Evolutionary conservation across 1,140 invertebrate genomes (phyloP).

Genomic region (Musca vetustissima): DNA sequence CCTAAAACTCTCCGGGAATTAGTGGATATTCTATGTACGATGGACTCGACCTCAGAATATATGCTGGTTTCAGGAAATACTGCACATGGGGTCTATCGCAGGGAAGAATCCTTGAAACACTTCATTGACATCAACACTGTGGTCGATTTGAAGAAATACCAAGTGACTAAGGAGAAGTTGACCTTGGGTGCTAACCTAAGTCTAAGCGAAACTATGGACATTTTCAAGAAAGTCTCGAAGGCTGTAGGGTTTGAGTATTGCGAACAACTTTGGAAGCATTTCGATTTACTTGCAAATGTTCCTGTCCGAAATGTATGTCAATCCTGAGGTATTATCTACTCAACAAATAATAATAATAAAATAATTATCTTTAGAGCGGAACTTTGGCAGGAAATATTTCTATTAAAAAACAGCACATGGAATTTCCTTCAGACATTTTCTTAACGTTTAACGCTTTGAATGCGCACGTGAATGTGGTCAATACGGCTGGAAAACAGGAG

Average conservation of each 20-base stretch:
- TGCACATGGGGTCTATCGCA: conserved; percentile 63
- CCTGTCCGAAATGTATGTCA: conserved; percentile 73
- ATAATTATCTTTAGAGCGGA: conserved; percentile 62
- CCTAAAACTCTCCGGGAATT: conserved; percentile 56
- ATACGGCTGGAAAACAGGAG: conserved; percentile 28
- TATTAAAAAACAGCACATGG: conserved; percentile 69
- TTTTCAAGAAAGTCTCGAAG: conserved; percentile 61
- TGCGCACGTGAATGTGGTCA: conserved; percentile 55
- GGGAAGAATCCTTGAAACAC: conserved; percentile 56
- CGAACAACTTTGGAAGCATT: conserved; percentile 57
- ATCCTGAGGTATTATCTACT: no score
- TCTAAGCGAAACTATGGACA: conserved; percentile 65
- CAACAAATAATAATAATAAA: not conserved
- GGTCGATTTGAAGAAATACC: conserved; percentile 61
- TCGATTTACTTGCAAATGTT: conserved; percentile 72
- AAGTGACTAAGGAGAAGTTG: conserved; percentile 58
- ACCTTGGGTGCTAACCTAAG: conserved; percentile 67
- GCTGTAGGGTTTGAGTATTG: conserved; percentile 59
- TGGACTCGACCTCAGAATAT: conserved; percentile 59
- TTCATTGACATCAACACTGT: conserved; percentile 73
- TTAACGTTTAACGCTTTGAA: conserved; percentile 69
- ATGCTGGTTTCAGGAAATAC: conserved; percentile 59
- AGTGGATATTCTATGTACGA: conserved; percentile 65
- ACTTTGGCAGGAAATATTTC: conserved; percentile 78
- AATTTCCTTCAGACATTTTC: conserved; percentile 79